Evolutionary conservation across 2,888 invertebrate species (phyloP).

Genomic region (Chydorus sphaericus): DNA sequence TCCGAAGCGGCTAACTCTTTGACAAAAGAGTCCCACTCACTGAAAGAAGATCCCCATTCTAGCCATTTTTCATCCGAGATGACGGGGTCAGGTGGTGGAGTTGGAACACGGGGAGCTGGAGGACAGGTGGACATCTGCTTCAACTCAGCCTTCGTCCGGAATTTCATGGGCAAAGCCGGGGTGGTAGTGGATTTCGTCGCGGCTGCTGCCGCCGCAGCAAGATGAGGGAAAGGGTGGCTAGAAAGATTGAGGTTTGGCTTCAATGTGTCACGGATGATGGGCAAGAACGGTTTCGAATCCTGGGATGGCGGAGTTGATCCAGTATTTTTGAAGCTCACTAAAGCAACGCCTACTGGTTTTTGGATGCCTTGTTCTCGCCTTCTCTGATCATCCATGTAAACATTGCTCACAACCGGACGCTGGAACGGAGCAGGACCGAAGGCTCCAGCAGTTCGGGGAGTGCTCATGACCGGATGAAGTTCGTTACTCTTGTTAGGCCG

Average conservation of each 20-base stretch:
- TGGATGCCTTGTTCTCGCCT: background rate
- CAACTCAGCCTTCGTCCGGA: background rate
- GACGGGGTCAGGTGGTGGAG: background rate
- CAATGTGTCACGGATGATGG: background rate
- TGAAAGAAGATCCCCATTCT: conserved; percentile 3
- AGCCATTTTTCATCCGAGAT: conserved; percentile 8
- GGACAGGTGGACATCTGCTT: conserved; percentile 7
- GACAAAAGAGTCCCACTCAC: background rate
- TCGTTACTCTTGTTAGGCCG: background rate
- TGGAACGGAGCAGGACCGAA: no score
- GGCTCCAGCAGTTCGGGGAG: background rate
- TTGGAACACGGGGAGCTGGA: background rate
- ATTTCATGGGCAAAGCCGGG: background rate
- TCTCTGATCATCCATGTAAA: no score
- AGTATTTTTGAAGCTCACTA: conserved; percentile 4
- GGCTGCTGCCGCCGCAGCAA: background rate
- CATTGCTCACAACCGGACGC: no score
- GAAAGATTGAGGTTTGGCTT: background rate
- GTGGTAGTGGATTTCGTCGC: background rate
- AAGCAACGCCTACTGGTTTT: conserved; percentile 3
- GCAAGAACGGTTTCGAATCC: background rate
- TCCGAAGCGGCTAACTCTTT: background rate
- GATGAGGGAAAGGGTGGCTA: background rate
- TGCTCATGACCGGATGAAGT: background rate
- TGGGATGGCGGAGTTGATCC: background rate